Evolutionary conservation across 2,888 invertebrate species (phyloP).

Genomic region (Cartodere bifasciata): DNA sequence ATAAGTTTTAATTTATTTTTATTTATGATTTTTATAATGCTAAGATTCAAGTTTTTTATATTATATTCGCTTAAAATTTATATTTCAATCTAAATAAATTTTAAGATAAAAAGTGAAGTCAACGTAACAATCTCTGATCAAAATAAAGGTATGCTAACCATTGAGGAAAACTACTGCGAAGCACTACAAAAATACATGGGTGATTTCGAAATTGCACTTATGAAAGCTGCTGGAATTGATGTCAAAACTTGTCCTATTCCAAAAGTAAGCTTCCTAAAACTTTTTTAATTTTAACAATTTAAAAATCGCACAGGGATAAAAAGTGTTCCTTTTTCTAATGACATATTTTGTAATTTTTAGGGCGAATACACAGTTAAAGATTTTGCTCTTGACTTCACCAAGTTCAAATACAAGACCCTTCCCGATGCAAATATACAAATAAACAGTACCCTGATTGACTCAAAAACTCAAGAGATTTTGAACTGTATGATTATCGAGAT

Average conservation of each 20-base stretch:
- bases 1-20: background rate
- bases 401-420: constrained; percentile 16
- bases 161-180: constrained; percentile 16
- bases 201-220: constrained; percentile 18
- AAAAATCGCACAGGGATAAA: constrained; percentile 1
- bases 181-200: constrained; percentile 16
- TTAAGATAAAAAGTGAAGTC: no score
- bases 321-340: constrained; percentile 4
- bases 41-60: background rate
- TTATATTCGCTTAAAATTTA: constrained; percentile 8
- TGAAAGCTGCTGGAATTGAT: constrained; percentile 18
- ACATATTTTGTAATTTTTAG: constrained; percentile 13
- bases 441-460: constrained; percentile 12
- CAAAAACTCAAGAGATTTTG: constrained; percentile 14
- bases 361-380: constrained; percentile 19
- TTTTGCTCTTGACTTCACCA: constrained; percentile 16
- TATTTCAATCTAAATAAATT: no score
- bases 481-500: constrained; percentile 15
- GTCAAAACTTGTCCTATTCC: constrained; percentile 18
- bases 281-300: background rate
- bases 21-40: constrained; percentile 1
- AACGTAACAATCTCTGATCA: constrained; percentile 14
- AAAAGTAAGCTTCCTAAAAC: constrained; percentile 13
- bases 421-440: constrained; percentile 17
- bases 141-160: constrained; percentile 15